A percentile compares a stretch with the other conserved stretches of the same genome.
Conservation (phyloP, 2,113 vertebrate species). For the Nematolebias whitei region DNA sequence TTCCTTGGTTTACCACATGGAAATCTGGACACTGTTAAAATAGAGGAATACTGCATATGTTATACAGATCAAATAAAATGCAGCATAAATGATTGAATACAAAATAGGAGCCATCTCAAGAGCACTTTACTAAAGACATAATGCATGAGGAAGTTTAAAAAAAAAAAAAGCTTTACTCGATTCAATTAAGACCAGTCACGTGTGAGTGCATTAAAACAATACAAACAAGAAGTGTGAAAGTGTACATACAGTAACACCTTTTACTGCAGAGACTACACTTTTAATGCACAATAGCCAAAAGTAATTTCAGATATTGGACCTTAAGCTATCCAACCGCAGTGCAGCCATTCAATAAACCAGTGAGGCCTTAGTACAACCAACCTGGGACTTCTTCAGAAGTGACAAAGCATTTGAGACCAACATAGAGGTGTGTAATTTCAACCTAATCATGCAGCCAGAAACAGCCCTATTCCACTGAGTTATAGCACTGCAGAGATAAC, state of each 20-base stretch:
- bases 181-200: not conserved
- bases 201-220: conserved; percentile 19
- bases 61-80: conserved; percentile 10
- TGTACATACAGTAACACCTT: conserved; percentile 43
- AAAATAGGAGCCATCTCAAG: not conserved
- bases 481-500: conserved; percentile 31
- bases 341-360: conserved; percentile 60
- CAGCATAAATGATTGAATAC: conserved; percentile 2
- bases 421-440: conserved; percentile 67
- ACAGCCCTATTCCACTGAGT: conserved; percentile 57
- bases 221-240: conserved; percentile 45
- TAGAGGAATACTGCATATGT: not conserved
- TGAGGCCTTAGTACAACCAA: conserved; percentile 47
- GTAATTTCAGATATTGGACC: conserved; percentile 59
- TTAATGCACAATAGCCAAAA: conserved; percentile 47
- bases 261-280: conserved; percentile 55
- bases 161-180: conserved; percentile 20
- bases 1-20: conserved; percentile 8
- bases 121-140: too few relatives aligned
- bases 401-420: conserved; percentile 51
- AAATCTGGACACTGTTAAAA: conserved; percentile 6
- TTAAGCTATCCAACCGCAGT: conserved; percentile 57
- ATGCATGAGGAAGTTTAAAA: not conserved
- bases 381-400: conserved; percentile 59
- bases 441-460: conserved; percentile 58